Percentiles rank a stretch among this genome's conserved stretches.
Conservation (phyloP, 2,113 vertebrate genomes). For the Cromileptes altivelis region DNA sequence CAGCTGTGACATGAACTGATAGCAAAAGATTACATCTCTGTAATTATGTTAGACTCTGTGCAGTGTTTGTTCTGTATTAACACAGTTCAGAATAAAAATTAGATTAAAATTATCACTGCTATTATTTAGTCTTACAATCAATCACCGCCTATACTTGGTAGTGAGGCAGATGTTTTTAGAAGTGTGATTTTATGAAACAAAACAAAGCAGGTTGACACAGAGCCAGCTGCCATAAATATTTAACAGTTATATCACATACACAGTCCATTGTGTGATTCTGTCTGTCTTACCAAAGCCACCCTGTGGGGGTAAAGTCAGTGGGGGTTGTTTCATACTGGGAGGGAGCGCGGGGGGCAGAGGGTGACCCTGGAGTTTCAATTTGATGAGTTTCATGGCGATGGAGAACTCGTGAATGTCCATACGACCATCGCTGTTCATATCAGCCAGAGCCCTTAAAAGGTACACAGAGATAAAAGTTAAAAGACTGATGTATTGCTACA, state of each 20-base stretch:
- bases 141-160: neutral
- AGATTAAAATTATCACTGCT: neutral
- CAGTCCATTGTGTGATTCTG: neutral
- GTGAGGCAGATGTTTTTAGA: neutral
- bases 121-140: neutral
- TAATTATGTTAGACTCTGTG: constrained; percentile 15
- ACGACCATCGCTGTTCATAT: constrained; percentile 96
- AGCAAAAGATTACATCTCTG: neutral
- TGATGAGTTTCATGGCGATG: constrained; percentile 99
- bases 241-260: neutral
- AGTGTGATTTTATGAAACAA: too few relatives aligned
- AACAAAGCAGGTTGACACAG: too few relatives aligned
- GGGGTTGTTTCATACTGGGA: constrained; percentile 93
- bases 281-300: constrained; percentile 89
- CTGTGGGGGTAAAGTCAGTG: constrained; percentile 87
- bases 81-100: neutral
- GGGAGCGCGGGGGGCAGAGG: constrained; percentile 92
- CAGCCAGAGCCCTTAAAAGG: constrained; percentile 92
- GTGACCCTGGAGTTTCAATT: constrained; percentile 97
- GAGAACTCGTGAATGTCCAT: constrained; percentile 99
- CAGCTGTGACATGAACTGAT: neutral
- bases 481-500: neutral
- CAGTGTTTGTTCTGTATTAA: neutral
- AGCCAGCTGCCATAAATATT: neutral
- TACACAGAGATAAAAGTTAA: neutral